These are phyloP conservation scores for Mercenaria mercenaria DNA, from an alignment of 1,140 invertebrate genomes.

Conservation along the genomic window DNA sequence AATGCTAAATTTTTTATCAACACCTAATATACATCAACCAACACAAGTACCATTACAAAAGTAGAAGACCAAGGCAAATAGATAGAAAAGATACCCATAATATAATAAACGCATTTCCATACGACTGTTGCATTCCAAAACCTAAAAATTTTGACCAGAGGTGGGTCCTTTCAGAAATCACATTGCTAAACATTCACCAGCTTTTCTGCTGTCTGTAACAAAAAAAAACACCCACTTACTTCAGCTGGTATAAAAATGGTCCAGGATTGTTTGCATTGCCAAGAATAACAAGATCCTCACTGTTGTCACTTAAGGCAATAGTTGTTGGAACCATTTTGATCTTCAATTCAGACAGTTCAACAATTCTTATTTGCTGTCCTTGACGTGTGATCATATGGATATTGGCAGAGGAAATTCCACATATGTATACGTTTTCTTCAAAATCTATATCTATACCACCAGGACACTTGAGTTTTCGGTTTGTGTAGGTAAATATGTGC, in stretches of 20 bases:
- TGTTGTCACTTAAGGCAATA: constrained; percentile 16
- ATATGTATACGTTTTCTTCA: constrained; percentile 21
- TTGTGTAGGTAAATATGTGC: not conserved
- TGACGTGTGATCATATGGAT: not conserved
- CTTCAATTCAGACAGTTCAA: not conserved
- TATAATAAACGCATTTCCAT: too few relatives aligned
- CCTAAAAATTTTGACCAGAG: too few relatives aligned
- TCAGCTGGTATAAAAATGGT: not conserved
- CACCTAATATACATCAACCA: too few relatives aligned
- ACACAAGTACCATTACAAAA: too few relatives aligned
- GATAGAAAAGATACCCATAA: too few relatives aligned
- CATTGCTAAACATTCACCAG: too few relatives aligned
- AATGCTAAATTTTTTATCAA: too few relatives aligned
- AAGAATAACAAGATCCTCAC: not conserved
- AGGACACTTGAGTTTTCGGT: not conserved
- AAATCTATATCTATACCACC: not conserved
- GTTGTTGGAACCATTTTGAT: not conserved
- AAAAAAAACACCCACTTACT: not conserved
- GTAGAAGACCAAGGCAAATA: too few relatives aligned
- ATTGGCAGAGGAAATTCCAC: not conserved
- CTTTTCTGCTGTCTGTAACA: too few relatives aligned
- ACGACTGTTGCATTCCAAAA: too few relatives aligned
- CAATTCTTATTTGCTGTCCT: not conserved
- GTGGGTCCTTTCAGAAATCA: too few relatives aligned
- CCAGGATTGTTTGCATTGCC: not conserved